phyloP scores from a whole-genome alignment of 1,140 invertebrate species.

The Drosophila arawakana region DNA sequence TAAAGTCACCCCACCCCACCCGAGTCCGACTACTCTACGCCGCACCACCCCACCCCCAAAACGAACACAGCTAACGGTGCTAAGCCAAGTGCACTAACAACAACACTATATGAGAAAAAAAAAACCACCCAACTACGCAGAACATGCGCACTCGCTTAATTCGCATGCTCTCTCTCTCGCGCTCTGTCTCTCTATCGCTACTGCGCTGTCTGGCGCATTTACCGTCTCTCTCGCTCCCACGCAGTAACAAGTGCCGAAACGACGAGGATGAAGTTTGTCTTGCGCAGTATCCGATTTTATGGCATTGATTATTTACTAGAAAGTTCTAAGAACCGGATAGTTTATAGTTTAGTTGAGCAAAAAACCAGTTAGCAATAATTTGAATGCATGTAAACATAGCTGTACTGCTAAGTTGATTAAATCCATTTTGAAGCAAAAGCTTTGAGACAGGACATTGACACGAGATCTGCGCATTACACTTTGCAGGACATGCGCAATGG shows the following conservation, averaged over 20 bases:
- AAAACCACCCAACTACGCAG: conserved; percentile 64
- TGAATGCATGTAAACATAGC: background rate
- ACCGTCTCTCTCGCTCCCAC: conserved; percentile 14
- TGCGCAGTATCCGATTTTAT: conserved; percentile 34
- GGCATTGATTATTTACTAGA: conserved; percentile 54
- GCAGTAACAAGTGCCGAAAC: conserved; percentile 13
- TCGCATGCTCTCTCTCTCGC: background rate
- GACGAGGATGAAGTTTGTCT: conserved; percentile 46
- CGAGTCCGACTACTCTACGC: background rate
- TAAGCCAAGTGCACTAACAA: conserved; percentile 76
- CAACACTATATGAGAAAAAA: conserved; percentile 5
- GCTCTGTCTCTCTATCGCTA: background rate
- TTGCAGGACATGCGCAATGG: conserved; percentile 73
- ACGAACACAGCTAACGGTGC: conserved; percentile 58
- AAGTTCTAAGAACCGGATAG: background rate
- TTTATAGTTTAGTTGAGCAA: background rate
- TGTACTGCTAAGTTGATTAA: background rate
- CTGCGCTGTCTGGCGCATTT: background rate
- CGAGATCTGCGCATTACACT: conserved; percentile 79
- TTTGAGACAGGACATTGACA: conserved; percentile 39
- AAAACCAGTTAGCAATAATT: background rate
- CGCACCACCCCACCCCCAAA: conserved; percentile 18
- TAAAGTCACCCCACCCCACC: conserved; percentile 23
- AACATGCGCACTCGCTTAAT: conserved; percentile 52
- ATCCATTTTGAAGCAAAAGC: background rate